Conservation (phyloP, 2,113 vertebrate genomes). For the Sitta europaea region DNA sequence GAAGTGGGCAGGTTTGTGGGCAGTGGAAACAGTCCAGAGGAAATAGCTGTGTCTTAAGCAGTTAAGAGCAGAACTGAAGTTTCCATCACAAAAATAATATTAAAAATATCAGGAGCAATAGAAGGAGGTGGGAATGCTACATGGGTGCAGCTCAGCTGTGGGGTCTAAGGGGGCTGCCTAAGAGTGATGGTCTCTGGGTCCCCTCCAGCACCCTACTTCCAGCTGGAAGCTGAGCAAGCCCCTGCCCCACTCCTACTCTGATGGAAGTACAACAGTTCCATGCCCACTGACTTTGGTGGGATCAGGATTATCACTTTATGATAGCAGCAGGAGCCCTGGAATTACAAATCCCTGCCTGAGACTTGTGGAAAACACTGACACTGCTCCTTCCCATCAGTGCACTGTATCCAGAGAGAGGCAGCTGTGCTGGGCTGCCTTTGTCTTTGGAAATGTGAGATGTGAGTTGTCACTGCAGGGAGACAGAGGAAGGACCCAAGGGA, state of each 20-base stretch:
- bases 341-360: neutral
- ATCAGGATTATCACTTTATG: neutral
- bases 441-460: neutral
- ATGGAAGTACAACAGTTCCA: neutral
- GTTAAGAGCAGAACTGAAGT: neutral
- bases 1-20: neutral
- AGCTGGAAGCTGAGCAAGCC: no score
- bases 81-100: neutral
- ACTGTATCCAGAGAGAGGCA: accelerated
- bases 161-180: neutral
- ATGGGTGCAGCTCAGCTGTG: neutral
- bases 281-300: neutral
- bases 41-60: neutral
- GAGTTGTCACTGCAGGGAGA: neutral
- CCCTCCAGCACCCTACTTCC: neutral
- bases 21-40: neutral
- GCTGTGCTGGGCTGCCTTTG: neutral
- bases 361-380: accelerated
- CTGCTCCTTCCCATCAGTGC: neutral
- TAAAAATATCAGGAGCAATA: neutral
- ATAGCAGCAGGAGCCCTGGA: neutral
- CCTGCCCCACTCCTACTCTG: accelerated
- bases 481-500: neutral
- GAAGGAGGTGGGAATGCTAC: neutral
- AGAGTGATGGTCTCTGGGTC: neutral